Evolutionary conservation across 2,113 vertebrate species (phyloP).

Genomic region (Desmodus rotundus): DNA sequence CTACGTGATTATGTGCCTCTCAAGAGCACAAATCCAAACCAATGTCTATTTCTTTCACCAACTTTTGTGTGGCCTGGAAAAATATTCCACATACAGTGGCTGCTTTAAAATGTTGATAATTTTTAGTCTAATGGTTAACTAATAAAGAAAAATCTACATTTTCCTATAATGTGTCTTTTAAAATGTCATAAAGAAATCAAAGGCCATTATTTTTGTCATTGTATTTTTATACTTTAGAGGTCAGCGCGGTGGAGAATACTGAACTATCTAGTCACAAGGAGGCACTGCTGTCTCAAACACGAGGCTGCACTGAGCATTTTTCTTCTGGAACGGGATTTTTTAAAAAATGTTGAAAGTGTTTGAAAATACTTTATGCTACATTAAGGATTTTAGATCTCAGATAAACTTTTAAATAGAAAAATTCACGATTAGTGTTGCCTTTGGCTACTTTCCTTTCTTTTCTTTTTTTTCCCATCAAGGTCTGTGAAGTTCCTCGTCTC

Average conservation of each 20-base stretch:
- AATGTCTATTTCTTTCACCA: background rate
- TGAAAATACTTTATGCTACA: slow-evolving; percentile 1
- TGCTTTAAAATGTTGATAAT: background rate
- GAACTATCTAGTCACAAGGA: slow-evolving; percentile 73
- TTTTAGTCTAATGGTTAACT: background rate
- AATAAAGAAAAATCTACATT: background rate
- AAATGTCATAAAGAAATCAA: background rate
- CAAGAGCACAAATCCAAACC: background rate
- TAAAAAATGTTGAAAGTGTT: slow-evolving; percentile 16
- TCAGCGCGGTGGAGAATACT: background rate
- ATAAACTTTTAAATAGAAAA: slow-evolving; percentile 32
- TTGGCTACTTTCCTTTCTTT: background rate
- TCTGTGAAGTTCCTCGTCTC: background rate
- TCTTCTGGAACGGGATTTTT: background rate
- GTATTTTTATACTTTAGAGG: background rate
- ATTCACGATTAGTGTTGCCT: slow-evolving; percentile 20
- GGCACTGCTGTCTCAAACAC: slow-evolving; percentile 79
- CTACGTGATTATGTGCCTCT: background rate
- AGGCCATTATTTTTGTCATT: background rate
- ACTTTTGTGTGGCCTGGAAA: background rate
- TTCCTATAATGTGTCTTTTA: background rate
- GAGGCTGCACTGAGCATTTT: background rate
- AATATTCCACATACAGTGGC: background rate
- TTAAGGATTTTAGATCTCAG: slow-evolving; percentile 38
- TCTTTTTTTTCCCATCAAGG: background rate